Base-by-base conservation (phyloP, 2,888 invertebrate genomes). In the Argyresthia albistria region DNA sequence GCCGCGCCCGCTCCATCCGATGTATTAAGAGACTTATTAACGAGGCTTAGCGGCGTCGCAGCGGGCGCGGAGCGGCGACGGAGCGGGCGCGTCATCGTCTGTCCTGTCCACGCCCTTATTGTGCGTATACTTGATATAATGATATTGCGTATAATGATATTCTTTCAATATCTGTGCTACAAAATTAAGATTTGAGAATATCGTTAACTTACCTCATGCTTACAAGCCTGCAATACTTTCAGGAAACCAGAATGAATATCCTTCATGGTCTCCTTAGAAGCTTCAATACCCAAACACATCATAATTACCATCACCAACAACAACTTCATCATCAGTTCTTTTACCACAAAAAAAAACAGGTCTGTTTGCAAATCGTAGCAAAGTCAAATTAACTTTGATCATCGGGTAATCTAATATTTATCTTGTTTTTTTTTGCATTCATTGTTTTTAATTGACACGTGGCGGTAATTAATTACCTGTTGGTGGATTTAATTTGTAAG, bases 221-320 rank as follows among this genome's bases (percentile, higher is more conserved):
- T 53, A 35, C 53, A 53, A 9, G 42, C 14, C 10, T 46, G 16
- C 43, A 80, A 54, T 9, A 73, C 75, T 53, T 66, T 77, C 6
- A 80, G 58, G 48, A 80, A 80, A 35, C 46, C 46, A 16, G 35
- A 25, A 35, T 16, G 9, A n/a, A 46, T 35, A 25, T 46, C 46
- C 12, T 46, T 46, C 46, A 46, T 46, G 8, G 35, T 35, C 25
- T 35, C 25, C 46, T 43, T 12, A 14, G 43, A 43, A n/a, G 12
- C 43, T 12, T 43, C 15, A 1, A 14, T 12, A 8, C 12, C 8
- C 43, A 25, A 25, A 25, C 25, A 25, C 25, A 25, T 25, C 25
- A 25, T 25, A 2, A 12, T 15, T 12, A 14, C 4, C 43, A 12
- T 8, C 43, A 43, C n/a, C 14, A 43, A 2, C 12, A 39, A 9